phyloP scores from a whole-genome alignment of 1,140 invertebrate species.

The Formica exsecta region DNA sequence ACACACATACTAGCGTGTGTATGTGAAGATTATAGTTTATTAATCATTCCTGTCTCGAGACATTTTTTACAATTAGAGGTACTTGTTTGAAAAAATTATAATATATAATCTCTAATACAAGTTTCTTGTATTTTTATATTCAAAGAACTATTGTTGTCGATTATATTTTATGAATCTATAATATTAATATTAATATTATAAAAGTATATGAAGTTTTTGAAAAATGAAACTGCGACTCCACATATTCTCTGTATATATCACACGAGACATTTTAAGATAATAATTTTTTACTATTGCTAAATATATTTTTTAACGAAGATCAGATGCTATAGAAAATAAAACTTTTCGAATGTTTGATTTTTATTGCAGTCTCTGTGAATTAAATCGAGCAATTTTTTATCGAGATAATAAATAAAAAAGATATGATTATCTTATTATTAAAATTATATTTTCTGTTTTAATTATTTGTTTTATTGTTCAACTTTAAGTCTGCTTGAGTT shows the following conservation, averaged over 20 bases:
- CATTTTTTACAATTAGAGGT: neutral
- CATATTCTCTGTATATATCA: neutral
- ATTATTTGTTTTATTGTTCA: neutral
- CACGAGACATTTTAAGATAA: neutral
- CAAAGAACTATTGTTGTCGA: neutral
- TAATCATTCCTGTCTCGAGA: neutral
- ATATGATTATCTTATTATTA: neutral
- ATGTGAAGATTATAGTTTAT: neutral
- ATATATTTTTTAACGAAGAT: neutral
- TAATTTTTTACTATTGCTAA: neutral
- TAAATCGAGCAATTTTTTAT: neutral
- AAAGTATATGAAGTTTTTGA: neutral
- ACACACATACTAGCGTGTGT: neutral
- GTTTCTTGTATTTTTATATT: neutral
- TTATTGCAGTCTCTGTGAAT: neutral
- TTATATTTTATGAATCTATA: neutral
- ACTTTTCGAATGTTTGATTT: neutral
- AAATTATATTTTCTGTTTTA: neutral
- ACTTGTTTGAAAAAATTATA: neutral
- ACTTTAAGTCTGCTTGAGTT: neutral
- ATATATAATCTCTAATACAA: neutral
- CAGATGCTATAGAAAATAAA: neutral
- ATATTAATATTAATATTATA: neutral
- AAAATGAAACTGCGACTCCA: neutral
- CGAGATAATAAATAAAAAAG: neutral